Evolutionary conservation across 1,140 invertebrate genomes (phyloP).

Genomic region (Periplaneta americana): DNA sequence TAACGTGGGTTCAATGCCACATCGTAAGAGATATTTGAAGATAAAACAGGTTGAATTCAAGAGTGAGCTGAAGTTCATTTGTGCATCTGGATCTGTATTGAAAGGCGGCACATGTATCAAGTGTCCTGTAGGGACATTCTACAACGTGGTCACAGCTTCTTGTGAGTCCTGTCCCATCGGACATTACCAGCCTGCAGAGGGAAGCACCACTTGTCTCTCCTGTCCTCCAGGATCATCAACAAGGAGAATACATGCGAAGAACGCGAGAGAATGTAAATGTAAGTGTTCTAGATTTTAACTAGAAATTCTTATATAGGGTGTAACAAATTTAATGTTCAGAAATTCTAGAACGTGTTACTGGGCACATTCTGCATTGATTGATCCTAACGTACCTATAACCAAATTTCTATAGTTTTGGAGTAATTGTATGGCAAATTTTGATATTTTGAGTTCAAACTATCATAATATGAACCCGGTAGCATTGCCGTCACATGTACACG

Average conservation of each 20-base stretch:
- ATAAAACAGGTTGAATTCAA: background rate
- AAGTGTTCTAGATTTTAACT: no score
- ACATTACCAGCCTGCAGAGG: slow-evolving; percentile 52
- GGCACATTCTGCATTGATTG: no score
- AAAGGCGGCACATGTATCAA: slow-evolving; percentile 36
- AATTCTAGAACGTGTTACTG: no score
- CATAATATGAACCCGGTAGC: no score
- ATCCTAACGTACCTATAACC: no score
- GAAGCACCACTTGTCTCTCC: slow-evolving; percentile 45
- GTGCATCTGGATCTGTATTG: background rate
- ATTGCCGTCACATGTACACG: no score
- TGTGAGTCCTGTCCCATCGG: slow-evolving; percentile 54
- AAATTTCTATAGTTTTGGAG: no score
- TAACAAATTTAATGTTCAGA: no score
- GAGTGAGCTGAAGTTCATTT: background rate
- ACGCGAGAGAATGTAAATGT: slow-evolving; percentile 53
- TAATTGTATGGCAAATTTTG: no score
- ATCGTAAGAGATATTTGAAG: background rate
- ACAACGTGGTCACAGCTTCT: slow-evolving; percentile 42
- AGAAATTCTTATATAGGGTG: no score
- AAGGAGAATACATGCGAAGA: slow-evolving; percentile 45
- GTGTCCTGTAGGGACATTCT: slow-evolving; percentile 62
- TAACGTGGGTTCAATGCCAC: background rate
- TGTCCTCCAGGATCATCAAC: slow-evolving; percentile 59
- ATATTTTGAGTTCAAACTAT: no score